Conservation (phyloP, 30 jellyfish, hydroid and myxozoan genomes). For the Haliclystus octoradiatus region DNA sequence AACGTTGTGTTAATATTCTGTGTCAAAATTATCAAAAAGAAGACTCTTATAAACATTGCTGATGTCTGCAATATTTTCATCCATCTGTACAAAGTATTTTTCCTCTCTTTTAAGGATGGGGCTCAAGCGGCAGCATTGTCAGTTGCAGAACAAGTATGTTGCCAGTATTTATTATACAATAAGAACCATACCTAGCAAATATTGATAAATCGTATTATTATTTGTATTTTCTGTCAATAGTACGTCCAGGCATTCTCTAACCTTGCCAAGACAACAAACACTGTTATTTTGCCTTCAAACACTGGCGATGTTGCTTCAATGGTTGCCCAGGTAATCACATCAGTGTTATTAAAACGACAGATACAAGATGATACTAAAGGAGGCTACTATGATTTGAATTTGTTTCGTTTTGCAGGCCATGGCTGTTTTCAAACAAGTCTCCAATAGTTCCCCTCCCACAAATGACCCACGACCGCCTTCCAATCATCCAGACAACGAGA, state of each 20-base stretch:
- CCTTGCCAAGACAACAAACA: constrained; percentile 90
- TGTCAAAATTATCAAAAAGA: too few species aligned
- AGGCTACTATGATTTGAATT: too few species aligned
- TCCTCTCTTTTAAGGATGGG: constrained; percentile 49
- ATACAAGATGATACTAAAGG: too few species aligned
- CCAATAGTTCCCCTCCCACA: constrained; percentile 21
- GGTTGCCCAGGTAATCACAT: constrained; percentile 98
- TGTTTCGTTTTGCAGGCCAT: constrained; percentile 92
- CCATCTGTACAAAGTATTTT: too few species aligned
- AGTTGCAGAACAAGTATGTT: constrained; percentile 86
- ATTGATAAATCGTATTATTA: not conserved
- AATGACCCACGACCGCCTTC: constrained; percentile 1
- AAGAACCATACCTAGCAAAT: not conserved
- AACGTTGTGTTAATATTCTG: too few species aligned
- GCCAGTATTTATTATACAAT: too few species aligned
- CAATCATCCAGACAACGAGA: not conserved
- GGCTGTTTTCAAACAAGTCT: constrained; percentile 65
- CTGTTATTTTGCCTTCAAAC: constrained; percentile 88
- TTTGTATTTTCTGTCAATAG: constrained; percentile 17
- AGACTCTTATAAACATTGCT: too few species aligned
- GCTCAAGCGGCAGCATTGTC: constrained; percentile 94
- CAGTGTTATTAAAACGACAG: too few species aligned
- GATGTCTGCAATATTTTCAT: too few species aligned
- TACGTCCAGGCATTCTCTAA: constrained; percentile 88
- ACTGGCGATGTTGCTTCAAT: constrained; percentile 87